phyloP scores from a whole-genome alignment of 1,140 invertebrate species.

The Eurosta solidaginis region DNA sequence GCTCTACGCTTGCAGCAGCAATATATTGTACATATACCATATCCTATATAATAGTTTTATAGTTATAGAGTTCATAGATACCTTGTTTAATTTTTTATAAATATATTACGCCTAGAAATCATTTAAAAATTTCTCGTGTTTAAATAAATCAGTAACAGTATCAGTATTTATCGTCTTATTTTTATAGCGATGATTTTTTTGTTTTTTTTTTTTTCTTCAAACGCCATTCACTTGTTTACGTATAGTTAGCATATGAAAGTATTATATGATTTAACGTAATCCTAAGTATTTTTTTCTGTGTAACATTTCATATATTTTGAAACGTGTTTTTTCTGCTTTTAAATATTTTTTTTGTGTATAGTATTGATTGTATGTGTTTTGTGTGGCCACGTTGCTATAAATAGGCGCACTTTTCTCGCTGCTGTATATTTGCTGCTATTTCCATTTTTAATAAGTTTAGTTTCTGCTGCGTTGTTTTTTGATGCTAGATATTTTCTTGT shows the following conservation, averaged over 20 bases:
- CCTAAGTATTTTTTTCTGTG: conserved; percentile 23
- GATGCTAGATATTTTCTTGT: too few relatives aligned
- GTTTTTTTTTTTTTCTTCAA: not conserved
- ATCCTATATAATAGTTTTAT: not conserved
- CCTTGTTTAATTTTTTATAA: conserved; percentile 29
- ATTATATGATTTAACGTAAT: not conserved
- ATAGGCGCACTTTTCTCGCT: too few relatives aligned
- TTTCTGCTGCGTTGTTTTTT: too few relatives aligned
- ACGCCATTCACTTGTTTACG: not conserved
- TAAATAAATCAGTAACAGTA: conserved; percentile 11
- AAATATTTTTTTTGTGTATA: not conserved
- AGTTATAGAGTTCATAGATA: not conserved
- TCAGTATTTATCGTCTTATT: conserved; percentile 8
- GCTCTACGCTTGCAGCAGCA: conserved; percentile 16
- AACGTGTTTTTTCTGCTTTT: conserved; percentile 2
- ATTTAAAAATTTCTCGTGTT: not conserved
- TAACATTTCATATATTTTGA: not conserved
- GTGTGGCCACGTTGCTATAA: too few relatives aligned
- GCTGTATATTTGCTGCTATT: too few relatives aligned
- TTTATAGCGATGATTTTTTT: too few relatives aligned
- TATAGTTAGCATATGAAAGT: not conserved
- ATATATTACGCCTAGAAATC: conserved; percentile 27
- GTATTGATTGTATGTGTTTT: too few relatives aligned
- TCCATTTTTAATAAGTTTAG: too few relatives aligned
- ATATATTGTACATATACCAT: too few relatives aligned